phyloP scores from a whole-genome alignment of 2,113 vertebrate species.

The Hippocampus guttulatus region DNA sequence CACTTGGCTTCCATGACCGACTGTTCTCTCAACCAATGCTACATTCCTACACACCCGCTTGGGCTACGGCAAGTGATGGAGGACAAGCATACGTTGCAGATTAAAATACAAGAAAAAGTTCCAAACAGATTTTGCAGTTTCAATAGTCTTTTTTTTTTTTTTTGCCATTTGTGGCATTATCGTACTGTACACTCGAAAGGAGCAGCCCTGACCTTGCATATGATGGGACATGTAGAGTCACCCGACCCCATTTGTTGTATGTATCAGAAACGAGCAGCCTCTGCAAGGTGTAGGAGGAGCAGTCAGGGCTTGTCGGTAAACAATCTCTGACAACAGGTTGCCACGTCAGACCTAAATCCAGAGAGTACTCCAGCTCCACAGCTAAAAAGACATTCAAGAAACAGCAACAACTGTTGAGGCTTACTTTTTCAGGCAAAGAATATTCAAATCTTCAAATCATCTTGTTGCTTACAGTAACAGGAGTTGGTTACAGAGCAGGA shows the following conservation, averaged over 20 bases:
- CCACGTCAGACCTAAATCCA: constrained; percentile 91
- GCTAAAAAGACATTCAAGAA: constrained; percentile 65
- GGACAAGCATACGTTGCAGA: too few relatives aligned
- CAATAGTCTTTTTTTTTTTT: too few relatives aligned
- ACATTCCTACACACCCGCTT: too few relatives aligned
- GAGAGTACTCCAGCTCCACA: constrained; percentile 91
- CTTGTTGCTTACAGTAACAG: constrained; percentile 84
- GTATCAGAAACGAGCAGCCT: constrained; percentile 89
- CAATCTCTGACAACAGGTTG: constrained; percentile 88
- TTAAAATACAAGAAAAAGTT: too few relatives aligned
- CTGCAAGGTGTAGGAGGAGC: constrained; percentile 87
- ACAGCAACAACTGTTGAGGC: neutral
- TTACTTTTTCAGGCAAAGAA: neutral
- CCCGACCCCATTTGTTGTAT: constrained; percentile 95
- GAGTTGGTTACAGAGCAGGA: constrained; percentile 97
- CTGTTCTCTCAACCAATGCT: too few relatives aligned
- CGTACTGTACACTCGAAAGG: neutral
- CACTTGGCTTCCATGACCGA: too few relatives aligned
- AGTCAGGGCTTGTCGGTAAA: constrained; percentile 90
- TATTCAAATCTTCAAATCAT: neutral
- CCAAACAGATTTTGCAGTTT: too few relatives aligned
- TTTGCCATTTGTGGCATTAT: too few relatives aligned
- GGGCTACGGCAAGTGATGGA: too few relatives aligned
- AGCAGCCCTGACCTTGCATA: constrained; percentile 81
- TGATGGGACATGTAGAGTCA: constrained; percentile 86